phyloP scores from a whole-genome alignment of 2,888 invertebrate species.

The Mythimna vitellina region DNA sequence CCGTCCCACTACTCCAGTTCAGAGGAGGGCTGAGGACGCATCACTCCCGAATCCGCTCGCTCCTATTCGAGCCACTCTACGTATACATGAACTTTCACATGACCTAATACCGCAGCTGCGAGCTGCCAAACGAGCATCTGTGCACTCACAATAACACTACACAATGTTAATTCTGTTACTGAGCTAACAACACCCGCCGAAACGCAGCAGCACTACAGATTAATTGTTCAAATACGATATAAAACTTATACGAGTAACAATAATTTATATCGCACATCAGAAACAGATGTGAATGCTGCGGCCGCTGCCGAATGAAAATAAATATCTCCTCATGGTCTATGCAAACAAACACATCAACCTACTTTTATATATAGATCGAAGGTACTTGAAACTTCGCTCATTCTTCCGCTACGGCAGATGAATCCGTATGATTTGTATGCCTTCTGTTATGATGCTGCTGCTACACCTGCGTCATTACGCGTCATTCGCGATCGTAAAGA shows the following conservation, averaged over 20 bases:
- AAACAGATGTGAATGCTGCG: slow-evolving; percentile 73
- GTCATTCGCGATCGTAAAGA: neutral
- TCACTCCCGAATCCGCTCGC: slow-evolving; percentile 65
- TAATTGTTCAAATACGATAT: slow-evolving; percentile 61
- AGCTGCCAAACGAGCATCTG: slow-evolving; percentile 66
- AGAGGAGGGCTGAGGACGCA: slow-evolving; percentile 67
- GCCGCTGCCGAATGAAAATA: slow-evolving; percentile 81
- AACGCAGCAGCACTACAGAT: slow-evolving; percentile 38
- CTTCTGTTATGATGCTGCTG: slow-evolving; percentile 3
- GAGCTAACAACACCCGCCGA: slow-evolving; percentile 35
- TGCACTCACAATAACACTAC: slow-evolving; percentile 41
- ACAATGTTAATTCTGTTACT: slow-evolving; percentile 45
- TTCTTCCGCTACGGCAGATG: slow-evolving; percentile 66
- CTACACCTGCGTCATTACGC: neutral
- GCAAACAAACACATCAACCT: slow-evolving; percentile 81
- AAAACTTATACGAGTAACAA: slow-evolving; percentile 64
- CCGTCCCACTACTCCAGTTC: slow-evolving; percentile 90
- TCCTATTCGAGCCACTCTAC: slow-evolving; percentile 60
- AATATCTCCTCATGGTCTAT: slow-evolving; percentile 81
- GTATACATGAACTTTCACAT: slow-evolving; percentile 77
- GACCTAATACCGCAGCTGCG: slow-evolving; percentile 78
- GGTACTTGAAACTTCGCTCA: slow-evolving; percentile 72
- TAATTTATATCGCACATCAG: slow-evolving; percentile 64
- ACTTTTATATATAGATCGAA: slow-evolving; percentile 78
- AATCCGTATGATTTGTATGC: slow-evolving; percentile 56